Conservation (phyloP, 2,113 vertebrate genomes). For the Peromyscus maniculatus region DNA sequence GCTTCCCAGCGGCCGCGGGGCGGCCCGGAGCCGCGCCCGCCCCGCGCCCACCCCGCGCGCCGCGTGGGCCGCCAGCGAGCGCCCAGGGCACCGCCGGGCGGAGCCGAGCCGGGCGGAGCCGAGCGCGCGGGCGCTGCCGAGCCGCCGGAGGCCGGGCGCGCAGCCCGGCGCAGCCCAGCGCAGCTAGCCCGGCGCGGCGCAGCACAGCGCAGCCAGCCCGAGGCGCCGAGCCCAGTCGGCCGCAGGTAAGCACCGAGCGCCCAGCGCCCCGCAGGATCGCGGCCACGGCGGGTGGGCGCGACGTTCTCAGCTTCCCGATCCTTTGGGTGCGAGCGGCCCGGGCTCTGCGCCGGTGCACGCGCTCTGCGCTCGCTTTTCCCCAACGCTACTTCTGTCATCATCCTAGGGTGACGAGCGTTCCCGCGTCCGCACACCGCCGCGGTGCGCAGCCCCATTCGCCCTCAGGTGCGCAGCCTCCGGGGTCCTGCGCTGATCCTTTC, state of each 20-base stretch:
- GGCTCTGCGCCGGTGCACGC: constrained; percentile 60
- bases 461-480: neutral
- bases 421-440: constrained; percentile 67
- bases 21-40: constrained; percentile 84
- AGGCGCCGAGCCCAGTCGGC: constrained; percentile 45
- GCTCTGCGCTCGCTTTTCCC: constrained; percentile 54
- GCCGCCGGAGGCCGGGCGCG: constrained; percentile 25
- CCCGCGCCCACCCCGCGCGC: constrained; percentile 86
- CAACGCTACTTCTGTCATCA: constrained; percentile 68
- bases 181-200: constrained; percentile 27
- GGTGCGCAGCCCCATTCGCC: constrained; percentile 52
- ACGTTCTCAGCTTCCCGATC: constrained; percentile 32
- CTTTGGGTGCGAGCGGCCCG: neutral
- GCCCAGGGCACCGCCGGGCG: constrained; percentile 87
- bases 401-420: constrained; percentile 70
- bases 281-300: neutral
- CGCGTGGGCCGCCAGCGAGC: constrained; percentile 85
- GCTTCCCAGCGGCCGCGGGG: constrained; percentile 88
- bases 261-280: neutral
- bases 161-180: constrained; percentile 32
- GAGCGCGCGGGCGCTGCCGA: constrained; percentile 51
- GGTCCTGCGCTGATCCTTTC: neutral
- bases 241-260: constrained; percentile 74
- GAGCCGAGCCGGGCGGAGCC: constrained; percentile 85
- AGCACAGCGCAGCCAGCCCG: neutral